Evolutionary conservation across 2,888 invertebrate species (phyloP), one percentile per base, ranked within the genome.

Genomic region (Hesperia comma): DNA sequence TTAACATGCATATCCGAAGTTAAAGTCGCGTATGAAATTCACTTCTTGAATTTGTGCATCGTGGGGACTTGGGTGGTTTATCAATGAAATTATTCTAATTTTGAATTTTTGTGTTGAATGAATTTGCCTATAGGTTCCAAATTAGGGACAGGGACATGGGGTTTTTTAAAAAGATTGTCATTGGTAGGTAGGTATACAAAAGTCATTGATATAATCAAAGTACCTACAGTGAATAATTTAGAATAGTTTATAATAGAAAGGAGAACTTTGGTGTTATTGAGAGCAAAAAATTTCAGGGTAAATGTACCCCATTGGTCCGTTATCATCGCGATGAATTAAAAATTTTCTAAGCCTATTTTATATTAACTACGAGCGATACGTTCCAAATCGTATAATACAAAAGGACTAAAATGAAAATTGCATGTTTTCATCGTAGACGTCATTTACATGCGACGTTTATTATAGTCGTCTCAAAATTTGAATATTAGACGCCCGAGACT

Each of bases 401-500:
- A 17, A 10, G 10, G 19, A 6, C 10, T 46, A 10, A 32, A 17
- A 60, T 46, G 32, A 58, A 26, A 58, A 46, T 40, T 26, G 43
- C 41, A 46, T 46, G 10, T 46, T 17, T 17, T 19, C 17, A 46
- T 17, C 17, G 17, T 15, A 4, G 6, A 10, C n/a, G n/a, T 51
- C 12, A 62, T 54, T 26, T 32, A 53, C 6, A 17, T 7, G 43
- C 19, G 62, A 12, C 26, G 62, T 62, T 55, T 12, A 21, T 21
- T 26, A 32, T 17, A 46, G 49, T 19, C 14, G 37, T 63, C 41
- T 33, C 62, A 73, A 73, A 76, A 78, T 79, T 75, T 74, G 75
- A 73, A 78, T 77, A 77, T 75, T 73, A 71, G 72, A 67, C 72
- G 71, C 70, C 60, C 73, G 71, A 70, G 69, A 72, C 70, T 77